Evolutionary conservation across 2,888 invertebrate species (phyloP).

Genomic region (Fabriciana adippe): DNA sequence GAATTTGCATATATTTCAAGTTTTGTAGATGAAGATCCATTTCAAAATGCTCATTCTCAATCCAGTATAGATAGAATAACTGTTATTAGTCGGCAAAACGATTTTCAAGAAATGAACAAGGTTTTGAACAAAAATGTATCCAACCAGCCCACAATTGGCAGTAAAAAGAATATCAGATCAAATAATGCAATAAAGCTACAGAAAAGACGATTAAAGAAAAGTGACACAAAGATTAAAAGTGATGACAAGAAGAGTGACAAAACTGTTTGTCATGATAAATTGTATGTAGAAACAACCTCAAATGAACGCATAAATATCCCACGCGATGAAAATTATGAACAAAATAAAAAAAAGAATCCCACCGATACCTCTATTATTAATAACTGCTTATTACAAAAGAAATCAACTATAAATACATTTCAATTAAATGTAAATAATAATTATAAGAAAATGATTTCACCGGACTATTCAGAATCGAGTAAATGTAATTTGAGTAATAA

Average conservation of each 20-base stretch:
- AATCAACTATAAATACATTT: neutral
- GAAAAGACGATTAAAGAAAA: conserved; percentile 7
- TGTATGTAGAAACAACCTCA: neutral
- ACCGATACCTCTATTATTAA: neutral
- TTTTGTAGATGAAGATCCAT: conserved; percentile 51
- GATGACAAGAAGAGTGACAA: neutral
- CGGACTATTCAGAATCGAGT: neutral
- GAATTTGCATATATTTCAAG: conserved; percentile 67
- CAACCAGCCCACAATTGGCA: neutral
- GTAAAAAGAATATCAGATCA: neutral
- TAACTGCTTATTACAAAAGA: neutral
- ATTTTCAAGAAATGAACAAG: conserved; percentile 41
- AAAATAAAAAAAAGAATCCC: neutral
- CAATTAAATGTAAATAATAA: neutral
- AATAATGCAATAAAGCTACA: neutral
- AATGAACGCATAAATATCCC: neutral
- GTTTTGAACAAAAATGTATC: conserved; percentile 31
- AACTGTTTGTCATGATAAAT: neutral
- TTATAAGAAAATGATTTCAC: conserved; percentile 1
- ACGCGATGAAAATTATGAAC: neutral
- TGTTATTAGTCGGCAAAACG: conserved; percentile 61
- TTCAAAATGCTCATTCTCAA: conserved; percentile 49
- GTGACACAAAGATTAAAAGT: neutral
- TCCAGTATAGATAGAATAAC: conserved; percentile 69
- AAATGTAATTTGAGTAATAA: neutral